Percentiles rank a stretch among this genome's conserved stretches.
These are phyloP conservation scores for Phalanger gymnotis DNA, from an alignment of 2,797 vertebrate species.

Conservation along the genomic window DNA sequence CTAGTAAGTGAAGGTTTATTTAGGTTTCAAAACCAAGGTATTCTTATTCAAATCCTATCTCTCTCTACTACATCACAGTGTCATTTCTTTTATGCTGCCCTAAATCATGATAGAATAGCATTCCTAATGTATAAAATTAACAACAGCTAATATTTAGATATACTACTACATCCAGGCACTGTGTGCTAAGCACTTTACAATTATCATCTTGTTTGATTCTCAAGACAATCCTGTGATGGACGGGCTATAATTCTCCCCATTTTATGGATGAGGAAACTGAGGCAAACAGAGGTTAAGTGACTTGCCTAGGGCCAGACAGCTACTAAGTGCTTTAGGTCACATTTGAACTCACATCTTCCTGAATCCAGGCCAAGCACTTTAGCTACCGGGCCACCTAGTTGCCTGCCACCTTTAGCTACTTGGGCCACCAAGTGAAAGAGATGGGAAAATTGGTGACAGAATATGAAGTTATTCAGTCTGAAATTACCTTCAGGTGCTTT, in stretches of 20 bases:
- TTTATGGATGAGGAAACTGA: neutral
- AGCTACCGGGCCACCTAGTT: neutral
- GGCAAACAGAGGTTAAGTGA: neutral
- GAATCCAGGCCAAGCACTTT: neutral
- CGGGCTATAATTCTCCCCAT: neutral
- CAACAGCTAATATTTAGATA: neutral
- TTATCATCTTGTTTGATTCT: neutral
- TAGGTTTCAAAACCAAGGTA: neutral
- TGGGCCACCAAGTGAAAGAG: neutral
- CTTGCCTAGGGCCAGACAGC: neutral
- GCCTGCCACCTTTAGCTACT: no score
- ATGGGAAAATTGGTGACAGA: neutral
- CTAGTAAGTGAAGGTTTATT: neutral
- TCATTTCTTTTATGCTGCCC: neutral
- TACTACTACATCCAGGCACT: neutral
- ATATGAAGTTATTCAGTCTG: neutral
- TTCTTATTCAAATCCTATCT: neutral
- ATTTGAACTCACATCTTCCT: neutral
- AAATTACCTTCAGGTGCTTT: neutral
- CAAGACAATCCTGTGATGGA: neutral
- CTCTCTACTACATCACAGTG: neutral
- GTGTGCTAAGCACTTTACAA: neutral
- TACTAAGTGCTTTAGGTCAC: neutral
- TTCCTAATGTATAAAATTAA: neutral
- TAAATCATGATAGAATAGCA: neutral